phyloP scores from a whole-genome alignment of 2,888 invertebrate species.

The Polyommatus icarus region DNA sequence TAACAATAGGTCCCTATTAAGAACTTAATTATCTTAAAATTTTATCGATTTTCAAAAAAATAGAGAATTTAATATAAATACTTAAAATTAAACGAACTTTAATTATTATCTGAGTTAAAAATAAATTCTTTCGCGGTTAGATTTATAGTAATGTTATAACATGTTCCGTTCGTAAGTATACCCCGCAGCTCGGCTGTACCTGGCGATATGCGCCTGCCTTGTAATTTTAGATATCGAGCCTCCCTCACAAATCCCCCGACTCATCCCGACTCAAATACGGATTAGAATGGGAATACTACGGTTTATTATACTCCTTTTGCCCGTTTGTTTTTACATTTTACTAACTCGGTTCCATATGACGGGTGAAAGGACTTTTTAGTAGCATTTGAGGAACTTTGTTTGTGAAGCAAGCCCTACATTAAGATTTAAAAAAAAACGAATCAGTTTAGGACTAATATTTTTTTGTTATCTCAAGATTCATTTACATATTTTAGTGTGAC shows the following conservation, averaged over 20 bases:
- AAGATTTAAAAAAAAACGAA: neutral
- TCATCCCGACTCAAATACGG: constrained; percentile 61
- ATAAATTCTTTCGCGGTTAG: too few species aligned
- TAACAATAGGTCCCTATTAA: too few species aligned
- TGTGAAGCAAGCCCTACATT: too few species aligned
- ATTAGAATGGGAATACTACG: constrained; percentile 77
- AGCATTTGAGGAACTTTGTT: neutral
- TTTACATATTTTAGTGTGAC: neutral
- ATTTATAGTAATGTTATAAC: too few species aligned
- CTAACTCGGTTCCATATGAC: constrained; percentile 41
- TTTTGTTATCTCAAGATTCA: neutral
- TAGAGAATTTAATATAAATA: too few species aligned
- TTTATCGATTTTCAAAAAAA: too few species aligned
- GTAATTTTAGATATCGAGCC: constrained; percentile 78
- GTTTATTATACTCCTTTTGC: constrained; percentile 76
- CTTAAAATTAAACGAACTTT: too few species aligned
- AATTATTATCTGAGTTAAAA: too few species aligned
- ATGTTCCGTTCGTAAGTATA: neutral
- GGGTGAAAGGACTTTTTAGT: neutral
- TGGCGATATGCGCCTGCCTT: constrained; percentile 74
- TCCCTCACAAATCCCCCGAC: constrained; percentile 57
- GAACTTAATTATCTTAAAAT: too few species aligned
- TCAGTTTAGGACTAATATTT: neutral
- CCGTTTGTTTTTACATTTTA: constrained; percentile 69
- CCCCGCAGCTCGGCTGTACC: constrained; percentile 61